Conservation (phyloP, 2,888 invertebrate genomes). For the Ariolimax columbianus region DNA sequence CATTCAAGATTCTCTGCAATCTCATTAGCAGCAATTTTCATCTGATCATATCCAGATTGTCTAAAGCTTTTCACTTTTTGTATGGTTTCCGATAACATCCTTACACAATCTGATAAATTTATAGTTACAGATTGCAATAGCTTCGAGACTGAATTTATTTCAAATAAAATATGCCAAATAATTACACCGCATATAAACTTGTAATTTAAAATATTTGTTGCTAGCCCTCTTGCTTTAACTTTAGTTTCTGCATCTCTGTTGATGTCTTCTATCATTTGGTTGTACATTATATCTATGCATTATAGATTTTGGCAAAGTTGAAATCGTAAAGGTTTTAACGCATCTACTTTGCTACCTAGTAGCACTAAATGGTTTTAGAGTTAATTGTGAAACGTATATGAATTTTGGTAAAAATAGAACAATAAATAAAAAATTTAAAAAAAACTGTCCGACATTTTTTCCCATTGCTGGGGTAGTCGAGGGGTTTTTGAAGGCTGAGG, state of each 20-base stretch:
- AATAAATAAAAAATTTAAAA: no score
- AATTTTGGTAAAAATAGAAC: no score
- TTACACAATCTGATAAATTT: not conserved
- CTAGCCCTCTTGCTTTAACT: not conserved
- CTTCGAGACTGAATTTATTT: not conserved
- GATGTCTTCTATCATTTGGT: conserved; percentile 1
- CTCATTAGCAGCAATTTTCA: conserved; percentile 15
- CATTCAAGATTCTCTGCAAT: conserved; percentile 12
- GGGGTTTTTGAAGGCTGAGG: no score
- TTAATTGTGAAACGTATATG: no score
- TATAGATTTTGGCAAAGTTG: not conserved
- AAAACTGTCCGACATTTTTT: no score
- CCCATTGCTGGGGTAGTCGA: no score
- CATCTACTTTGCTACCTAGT: no score
- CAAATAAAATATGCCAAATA: not conserved
- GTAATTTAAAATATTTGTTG: not conserved
- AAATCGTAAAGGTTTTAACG: conserved; percentile 1
- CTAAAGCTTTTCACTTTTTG: not conserved
- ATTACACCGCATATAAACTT: not conserved
- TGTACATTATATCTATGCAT: no score
- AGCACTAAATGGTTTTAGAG: no score
- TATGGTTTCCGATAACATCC: not conserved
- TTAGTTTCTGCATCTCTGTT: not conserved
- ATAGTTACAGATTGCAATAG: not conserved
- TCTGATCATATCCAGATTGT: conserved; percentile 1